Evolutionary conservation across 1,140 invertebrate species (phyloP).

Genomic region (Phymastichus coffea): DNA sequence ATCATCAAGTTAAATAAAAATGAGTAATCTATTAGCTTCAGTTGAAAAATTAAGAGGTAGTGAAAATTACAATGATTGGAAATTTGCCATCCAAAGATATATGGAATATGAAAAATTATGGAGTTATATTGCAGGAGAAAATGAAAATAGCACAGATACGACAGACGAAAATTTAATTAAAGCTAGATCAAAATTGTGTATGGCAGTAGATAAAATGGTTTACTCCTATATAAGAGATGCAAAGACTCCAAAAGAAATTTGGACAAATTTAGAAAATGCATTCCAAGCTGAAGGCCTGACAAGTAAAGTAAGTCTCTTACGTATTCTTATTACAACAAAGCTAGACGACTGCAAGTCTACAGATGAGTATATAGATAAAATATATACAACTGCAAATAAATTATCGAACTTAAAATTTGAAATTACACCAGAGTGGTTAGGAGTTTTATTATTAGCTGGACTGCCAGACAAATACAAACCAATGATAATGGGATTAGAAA

Average conservation of each 20-base stretch:
- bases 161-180: too few species aligned
- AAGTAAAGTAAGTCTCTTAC: neutral
- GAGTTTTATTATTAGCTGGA: constrained; percentile 12
- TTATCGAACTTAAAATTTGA: neutral
- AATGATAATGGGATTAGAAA: constrained; percentile 20
- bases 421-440: constrained; percentile 12
- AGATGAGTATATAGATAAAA: neutral
- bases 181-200: neutral
- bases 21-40: too few species aligned
- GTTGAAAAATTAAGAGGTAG: neutral
- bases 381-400: neutral
- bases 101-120: neutral
- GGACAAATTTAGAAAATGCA: neutral
- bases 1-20: too few species aligned
- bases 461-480: constrained; percentile 16
- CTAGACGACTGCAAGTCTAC: neutral
- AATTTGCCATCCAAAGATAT: neutral
- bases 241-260: neutral
- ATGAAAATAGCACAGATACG: neutral
- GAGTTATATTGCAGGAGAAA: neutral
- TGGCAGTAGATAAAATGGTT: neutral
- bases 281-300: neutral
- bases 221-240: neutral
- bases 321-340: neutral
- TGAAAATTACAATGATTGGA: neutral